Conservation (phyloP, 2,888 invertebrate species). For the Salpingus planirostris region DNA sequence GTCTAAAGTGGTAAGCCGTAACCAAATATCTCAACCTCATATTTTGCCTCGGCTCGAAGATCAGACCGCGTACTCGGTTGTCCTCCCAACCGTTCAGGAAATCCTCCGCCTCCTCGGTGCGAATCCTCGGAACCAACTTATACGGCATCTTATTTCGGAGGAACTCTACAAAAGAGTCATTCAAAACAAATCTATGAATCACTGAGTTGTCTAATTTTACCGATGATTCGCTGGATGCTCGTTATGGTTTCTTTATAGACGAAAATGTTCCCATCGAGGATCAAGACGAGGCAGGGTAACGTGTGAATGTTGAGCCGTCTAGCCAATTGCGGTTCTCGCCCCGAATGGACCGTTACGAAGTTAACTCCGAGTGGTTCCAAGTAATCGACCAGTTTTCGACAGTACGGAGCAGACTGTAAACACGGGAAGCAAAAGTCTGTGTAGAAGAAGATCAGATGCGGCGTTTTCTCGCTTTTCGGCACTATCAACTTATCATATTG, state of each 20-base stretch:
- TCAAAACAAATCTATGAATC: not conserved
- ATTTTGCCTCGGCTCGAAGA: slow-evolving; percentile 70
- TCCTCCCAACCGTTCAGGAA: slow-evolving; percentile 87
- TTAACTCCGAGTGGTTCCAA: slow-evolving; percentile 77
- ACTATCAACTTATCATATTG: slow-evolving; percentile 80
- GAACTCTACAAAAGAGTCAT: slow-evolving; percentile 54
- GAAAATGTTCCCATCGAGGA: slow-evolving; percentile 75
- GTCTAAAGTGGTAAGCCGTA: slow-evolving; percentile 78
- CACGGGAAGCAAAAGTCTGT: slow-evolving; percentile 94
- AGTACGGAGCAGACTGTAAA: slow-evolving; percentile 76
- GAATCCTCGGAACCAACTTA: slow-evolving; percentile 62
- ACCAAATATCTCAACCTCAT: slow-evolving; percentile 80
- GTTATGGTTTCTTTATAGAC: slow-evolving; percentile 76
- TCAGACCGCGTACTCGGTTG: slow-evolving; percentile 81
- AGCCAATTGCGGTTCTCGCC: slow-evolving; percentile 68
- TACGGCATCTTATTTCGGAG: slow-evolving; percentile 80
- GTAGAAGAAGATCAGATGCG: slow-evolving; percentile 83
- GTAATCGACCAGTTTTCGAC: slow-evolving; percentile 77
- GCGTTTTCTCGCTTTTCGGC: slow-evolving; percentile 73
- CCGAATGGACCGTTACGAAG: slow-evolving; percentile 77
- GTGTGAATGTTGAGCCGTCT: slow-evolving; percentile 71
- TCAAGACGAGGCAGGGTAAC: slow-evolving; percentile 72
- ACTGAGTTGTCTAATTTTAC: slow-evolving; percentile 35
- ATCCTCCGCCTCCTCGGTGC: slow-evolving; percentile 58
- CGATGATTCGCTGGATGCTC: slow-evolving; percentile 72